Conservation (phyloP, 2,888 invertebrate genomes). For the Drosophila formosana region DNA sequence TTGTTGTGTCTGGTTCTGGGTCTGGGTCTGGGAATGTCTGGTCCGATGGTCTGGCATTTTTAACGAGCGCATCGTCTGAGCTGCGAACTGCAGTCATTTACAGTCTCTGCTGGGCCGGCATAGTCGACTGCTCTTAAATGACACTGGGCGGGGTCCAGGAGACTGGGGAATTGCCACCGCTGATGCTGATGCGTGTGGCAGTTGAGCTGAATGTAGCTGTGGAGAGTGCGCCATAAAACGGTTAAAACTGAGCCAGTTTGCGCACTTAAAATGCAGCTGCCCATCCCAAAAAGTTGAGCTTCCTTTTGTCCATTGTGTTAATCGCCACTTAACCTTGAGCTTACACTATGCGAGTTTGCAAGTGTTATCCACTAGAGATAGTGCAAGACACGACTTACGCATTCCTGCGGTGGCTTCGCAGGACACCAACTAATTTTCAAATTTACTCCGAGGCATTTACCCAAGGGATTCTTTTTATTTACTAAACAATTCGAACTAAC, state of each 20-base stretch:
- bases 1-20: conserved; percentile 40
- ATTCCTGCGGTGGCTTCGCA: background rate
- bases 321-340: conserved; percentile 58
- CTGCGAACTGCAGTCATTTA: conserved; percentile 63
- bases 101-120: conserved; percentile 46
- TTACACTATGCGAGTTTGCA: conserved; percentile 24
- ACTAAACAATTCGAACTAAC: too few species aligned
- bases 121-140: conserved; percentile 51
- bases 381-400: background rate
- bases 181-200: conserved; percentile 53
- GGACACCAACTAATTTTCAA: conserved; percentile 12
- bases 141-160: conserved; percentile 39
- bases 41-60: conserved; percentile 52
- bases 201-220: conserved; percentile 7
- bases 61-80: conserved; percentile 62
- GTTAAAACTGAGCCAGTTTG: conserved; percentile 59
- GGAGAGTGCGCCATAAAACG: conserved; percentile 50
- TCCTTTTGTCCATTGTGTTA: conserved; percentile 32
- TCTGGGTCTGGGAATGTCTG: conserved; percentile 31
- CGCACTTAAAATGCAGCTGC: conserved; percentile 50
- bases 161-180: conserved; percentile 40
- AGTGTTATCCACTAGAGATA: conserved; percentile 22
- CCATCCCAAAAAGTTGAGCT: conserved; percentile 26
- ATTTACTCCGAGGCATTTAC: background rate
- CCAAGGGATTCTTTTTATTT: background rate